A percentile compares a stretch with the other conserved stretches of the same genome.
Evolutionary conservation across 1,140 invertebrate species (phyloP).

Genomic region (Muscidifurax raptorellus): DNA sequence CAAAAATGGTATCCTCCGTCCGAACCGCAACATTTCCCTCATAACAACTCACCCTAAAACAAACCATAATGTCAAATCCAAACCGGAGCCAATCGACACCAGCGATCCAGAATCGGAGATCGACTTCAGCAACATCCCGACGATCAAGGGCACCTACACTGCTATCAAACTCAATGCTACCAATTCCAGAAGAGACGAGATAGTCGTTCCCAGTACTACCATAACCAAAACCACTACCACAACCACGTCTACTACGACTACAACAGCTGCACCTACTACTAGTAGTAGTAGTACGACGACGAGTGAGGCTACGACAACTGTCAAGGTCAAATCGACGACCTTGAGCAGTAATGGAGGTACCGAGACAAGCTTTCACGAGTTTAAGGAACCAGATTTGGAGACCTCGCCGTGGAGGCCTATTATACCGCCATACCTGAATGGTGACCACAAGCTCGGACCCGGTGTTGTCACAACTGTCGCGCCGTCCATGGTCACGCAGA

Average conservation of each 20-base stretch:
- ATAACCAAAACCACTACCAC: conserved; percentile 64
- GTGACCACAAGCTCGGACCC: conserved; percentile 60
- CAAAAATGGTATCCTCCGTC: conserved; percentile 69
- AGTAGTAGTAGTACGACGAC: not conserved
- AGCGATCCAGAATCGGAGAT: conserved; percentile 66
- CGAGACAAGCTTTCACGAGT: conserved; percentile 59
- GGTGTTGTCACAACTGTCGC: conserved; percentile 17
- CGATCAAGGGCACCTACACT: conserved; percentile 72
- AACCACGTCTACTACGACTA: conserved; percentile 25
- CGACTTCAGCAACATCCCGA: conserved; percentile 71
- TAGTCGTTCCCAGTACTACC: conserved; percentile 56
- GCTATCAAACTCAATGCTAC: conserved; percentile 70
- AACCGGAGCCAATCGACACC: conserved; percentile 68
- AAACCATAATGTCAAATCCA: conserved; percentile 72
- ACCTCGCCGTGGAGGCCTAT: conserved; percentile 73
- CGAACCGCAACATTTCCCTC: conserved; percentile 66
- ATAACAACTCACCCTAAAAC: conserved; percentile 70
- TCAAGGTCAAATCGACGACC: not conserved
- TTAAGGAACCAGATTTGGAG: conserved; percentile 68
- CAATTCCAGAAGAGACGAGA: conserved; percentile 59
- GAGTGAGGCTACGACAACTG: not conserved
- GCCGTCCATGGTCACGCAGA: conserved; percentile 12
- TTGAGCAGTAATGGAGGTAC: conserved; percentile 31
- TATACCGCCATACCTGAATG: conserved; percentile 65
- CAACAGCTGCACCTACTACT: not conserved